Base-by-base conservation (phyloP, 2,888 invertebrate genomes). In the Tetanocera ferruginea region DNA sequence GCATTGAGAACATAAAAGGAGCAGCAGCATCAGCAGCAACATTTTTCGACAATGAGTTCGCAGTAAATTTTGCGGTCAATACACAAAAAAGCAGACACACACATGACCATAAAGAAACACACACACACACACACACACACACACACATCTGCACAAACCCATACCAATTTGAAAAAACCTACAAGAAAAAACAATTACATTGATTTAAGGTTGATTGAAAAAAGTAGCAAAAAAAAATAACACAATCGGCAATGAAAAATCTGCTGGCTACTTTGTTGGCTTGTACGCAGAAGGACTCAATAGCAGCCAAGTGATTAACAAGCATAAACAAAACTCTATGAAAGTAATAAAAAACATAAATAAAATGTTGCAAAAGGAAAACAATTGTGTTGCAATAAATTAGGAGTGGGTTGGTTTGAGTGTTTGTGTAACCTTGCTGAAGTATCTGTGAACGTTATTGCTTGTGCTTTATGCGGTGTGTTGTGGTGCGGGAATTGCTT, bases 31-130 rank as follows among this genome's bases (percentile, higher is more conserved):
- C 5, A 11, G 19, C 28, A 14, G 19, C 49, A 34, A 52, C 19
- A 71, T 55, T 57, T 37, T 19, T 43, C 8, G 28, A 43, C 19
- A 71, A 71, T 37, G 31, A 71, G 31, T 52, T 34, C 34, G 72
- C 60, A 37, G 43, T 72, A 72, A 60, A 72, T 57, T 37, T 60
- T 57, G 55, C 28, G 71, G 71, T 51, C 70, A 70, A 28, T 60
- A 28, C 25, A 23, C n/a, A 60, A n/a, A 28, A n/a, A 25, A 6
- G 31, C 28, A 52, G n/a, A 66, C 51, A 70, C 51, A 28, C 25
- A 52, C 28, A 51, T 51, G 17, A 52, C 31, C 31, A 37, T n/a
- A n/a, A 28, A 31, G 17, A 31, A 11, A 28, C 4, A 66, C 14
- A 11, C 25, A 23, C 49, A 17, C 14, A 14, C n/a, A 57, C n/a